Conservation (phyloP, 2,888 invertebrate genomes). For the Drosophila picticornis region DNA sequence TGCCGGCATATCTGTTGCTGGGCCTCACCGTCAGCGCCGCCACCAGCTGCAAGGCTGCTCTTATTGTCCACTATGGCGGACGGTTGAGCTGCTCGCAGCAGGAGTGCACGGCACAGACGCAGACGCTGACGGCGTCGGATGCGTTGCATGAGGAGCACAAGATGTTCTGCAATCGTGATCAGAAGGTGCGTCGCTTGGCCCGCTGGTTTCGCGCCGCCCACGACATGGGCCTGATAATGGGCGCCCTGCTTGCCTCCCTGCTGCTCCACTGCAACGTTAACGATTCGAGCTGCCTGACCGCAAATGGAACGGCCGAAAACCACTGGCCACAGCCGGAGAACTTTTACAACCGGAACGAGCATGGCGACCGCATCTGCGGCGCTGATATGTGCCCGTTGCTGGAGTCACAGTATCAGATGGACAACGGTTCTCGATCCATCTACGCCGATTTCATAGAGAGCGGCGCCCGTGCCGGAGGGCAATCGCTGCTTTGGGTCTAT, state of each 20-base stretch:
- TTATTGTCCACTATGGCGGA: conserved; percentile 83
- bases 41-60: conserved; percentile 82
- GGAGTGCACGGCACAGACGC: conserved; percentile 69
- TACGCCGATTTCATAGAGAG: conserved; percentile 80
- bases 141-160: conserved; percentile 83
- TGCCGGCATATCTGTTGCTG: conserved; percentile 86
- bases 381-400: conserved; percentile 86
- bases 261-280: conserved; percentile 84
- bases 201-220: conserved; percentile 87
- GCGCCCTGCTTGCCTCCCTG: conserved; percentile 86
- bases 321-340: conserved; percentile 83
- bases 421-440: conserved; percentile 57
- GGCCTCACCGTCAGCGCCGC: conserved; percentile 87
- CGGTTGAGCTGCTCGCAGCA: conserved; percentile 84
- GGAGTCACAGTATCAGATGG: conserved; percentile 13
- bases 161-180: conserved; percentile 84
- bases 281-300: conserved; percentile 78
- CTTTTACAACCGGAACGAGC: conserved; percentile 86
- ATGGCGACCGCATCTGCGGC: conserved; percentile 87
- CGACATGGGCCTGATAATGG: conserved; percentile 87
- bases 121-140: conserved; percentile 64
- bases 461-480: conserved; percentile 73
- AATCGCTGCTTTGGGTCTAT: conserved; percentile 81
- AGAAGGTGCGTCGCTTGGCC: conserved; percentile 86
- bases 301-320: conserved; percentile 39